Conservation (phyloP, 2,888 invertebrate genomes). For the Tromatobia lineatoria region DNA sequence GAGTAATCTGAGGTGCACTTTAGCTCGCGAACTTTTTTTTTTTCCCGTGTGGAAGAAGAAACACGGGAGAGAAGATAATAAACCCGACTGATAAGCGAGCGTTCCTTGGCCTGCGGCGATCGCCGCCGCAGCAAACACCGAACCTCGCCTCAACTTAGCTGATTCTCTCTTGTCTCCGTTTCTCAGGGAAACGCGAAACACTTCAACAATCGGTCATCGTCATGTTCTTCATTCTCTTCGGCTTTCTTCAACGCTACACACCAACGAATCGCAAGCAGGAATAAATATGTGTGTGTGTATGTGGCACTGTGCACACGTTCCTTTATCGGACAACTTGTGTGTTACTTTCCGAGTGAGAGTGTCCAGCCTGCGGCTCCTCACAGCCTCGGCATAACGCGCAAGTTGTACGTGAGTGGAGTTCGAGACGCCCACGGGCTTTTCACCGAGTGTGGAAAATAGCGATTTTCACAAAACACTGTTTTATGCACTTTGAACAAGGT, state of each 20-base stretch:
- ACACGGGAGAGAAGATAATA: background rate
- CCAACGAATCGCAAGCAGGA: background rate
- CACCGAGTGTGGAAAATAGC: conserved; percentile 9
- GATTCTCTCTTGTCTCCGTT: background rate
- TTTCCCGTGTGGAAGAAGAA: background rate
- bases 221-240: background rate
- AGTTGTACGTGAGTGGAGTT: conserved; percentile 5
- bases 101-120: conserved; percentile 31
- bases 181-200: background rate
- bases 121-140: background rate
- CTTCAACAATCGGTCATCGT: background rate
- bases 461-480: background rate
- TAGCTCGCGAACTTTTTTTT: background rate
- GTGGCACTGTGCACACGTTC: background rate
- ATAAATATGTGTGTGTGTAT: no score
- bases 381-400: conserved; percentile 13
- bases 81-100: conserved; percentile 3
- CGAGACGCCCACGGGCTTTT: conserved; percentile 20
- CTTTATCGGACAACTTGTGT: background rate
- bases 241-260: background rate
- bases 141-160: background rate
- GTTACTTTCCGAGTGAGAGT: conserved; percentile 23
- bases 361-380: conserved; percentile 36
- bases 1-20: conserved; percentile 4
- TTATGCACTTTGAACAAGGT: background rate